Conservation (phyloP, 1,140 invertebrate species). For the Trichonephila clavata region DNA sequence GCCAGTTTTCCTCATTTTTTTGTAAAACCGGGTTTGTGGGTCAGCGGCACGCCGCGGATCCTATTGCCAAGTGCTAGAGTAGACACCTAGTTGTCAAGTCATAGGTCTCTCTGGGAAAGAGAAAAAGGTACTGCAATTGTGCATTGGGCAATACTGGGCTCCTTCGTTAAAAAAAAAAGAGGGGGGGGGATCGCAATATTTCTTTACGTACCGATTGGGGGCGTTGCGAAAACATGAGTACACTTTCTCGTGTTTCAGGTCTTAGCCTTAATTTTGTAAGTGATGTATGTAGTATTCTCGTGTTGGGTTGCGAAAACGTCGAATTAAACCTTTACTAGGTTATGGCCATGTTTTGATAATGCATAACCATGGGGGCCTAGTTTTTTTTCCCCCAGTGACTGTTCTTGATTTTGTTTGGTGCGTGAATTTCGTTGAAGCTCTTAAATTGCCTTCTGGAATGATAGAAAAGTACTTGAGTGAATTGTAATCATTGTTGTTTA, state of each 20-base stretch:
- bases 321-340: not conserved
- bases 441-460: not conserved
- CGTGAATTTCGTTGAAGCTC: not conserved
- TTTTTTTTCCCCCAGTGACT: not conserved
- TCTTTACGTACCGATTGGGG: no score
- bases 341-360: not conserved
- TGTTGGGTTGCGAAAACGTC: not conserved
- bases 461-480: no score
- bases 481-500: no score
- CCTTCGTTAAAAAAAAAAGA: not conserved
- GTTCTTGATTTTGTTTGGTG: not conserved
- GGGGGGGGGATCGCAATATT: not conserved
- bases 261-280: constrained; percentile 35
- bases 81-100: constrained; percentile 18
- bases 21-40: constrained; percentile 54
- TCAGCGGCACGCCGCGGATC: constrained; percentile 21
- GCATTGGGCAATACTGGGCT: not conserved
- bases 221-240: not conserved
- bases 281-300: not conserved
- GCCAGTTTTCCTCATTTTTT: constrained; percentile 6
- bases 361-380: not conserved
- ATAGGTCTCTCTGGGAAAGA: not conserved
- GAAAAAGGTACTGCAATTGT: not conserved
- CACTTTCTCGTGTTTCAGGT: not conserved
- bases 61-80: not conserved